Evolutionary conservation across 2,888 invertebrate species (phyloP), one percentile per base, ranked within the genome.

Genomic region (Eupeodes latifasciatus): DNA sequence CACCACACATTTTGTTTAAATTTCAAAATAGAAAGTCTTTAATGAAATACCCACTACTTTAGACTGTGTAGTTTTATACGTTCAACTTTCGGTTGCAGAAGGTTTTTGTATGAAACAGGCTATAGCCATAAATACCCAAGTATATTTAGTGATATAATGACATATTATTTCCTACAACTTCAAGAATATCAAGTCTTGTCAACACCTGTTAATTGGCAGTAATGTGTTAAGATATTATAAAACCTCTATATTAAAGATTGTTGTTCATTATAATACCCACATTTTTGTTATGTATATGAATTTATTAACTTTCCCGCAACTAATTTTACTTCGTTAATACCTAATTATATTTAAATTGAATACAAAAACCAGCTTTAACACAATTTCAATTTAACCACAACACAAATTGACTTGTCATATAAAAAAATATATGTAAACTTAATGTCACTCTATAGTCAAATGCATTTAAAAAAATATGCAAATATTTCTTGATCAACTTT

Each of bases 331-430:
- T 61, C 7, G 7, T 7, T 5, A 36, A 4, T 2, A 27, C 27
- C 3, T 19, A 10, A 19, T 19, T 5, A 51, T 16, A 49, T 51
- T 51, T n/a, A 67, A 49, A 67, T 67, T 36, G 7, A 19, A 14
- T n/a, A 69, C 4, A 14, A 47, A 57, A 72, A 47, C 59, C 72
- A 59, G 59, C 72, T 57, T 72, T 47, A 72, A 72, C 47, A 47
- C 44, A 19, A 14, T 62, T 34, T 59, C 64, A n/a, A 59, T 64
- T 76, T 71, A 64, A 76, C 40, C 64, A 27, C 51, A 57, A 7
- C 72, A 80, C 87, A 83, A 87, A 87, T 87, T 87, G 87, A 87
- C 87, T 79, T 84, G 83, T 87, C 87, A 87, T 61, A 61, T 76
- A 51, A 49, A 61, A 75, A 78, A 36, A 47, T 49, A 78, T 69